Base-by-base conservation (phyloP, 2,888 invertebrate species). In the Caenorhabditis uteleia region DNA sequence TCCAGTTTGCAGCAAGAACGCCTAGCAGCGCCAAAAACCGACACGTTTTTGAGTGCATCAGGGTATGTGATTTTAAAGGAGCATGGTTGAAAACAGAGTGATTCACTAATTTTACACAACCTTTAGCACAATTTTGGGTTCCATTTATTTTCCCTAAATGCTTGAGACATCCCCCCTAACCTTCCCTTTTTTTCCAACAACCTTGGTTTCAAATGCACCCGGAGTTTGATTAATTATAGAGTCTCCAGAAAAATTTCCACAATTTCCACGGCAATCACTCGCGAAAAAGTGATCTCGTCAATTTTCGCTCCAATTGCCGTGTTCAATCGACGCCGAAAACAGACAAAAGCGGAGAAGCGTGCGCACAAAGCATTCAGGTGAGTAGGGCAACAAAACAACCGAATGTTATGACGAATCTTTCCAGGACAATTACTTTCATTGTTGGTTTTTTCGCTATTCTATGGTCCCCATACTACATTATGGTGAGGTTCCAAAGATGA, bases 391-490 rank as follows among this genome's bases (percentile, higher is more conserved):
- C 7, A 16, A 10, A 44, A 29, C 4, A 27, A 47, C 14, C 27
- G 34, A 53, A 31, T 31, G 4, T 12, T 14, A 36, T 31, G 6
- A 27, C 12, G 2, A 31, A 43, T 25, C 27, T 6, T 50, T 75
- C 75, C 59, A 74, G 83, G 42, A 83, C 83, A 3, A 83, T 83
- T 46, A 83, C 83, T 14, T 80, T 83, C 60, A 83, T 83, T 46
- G 81, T 83, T 18, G 83, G 83, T 23, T 74, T 79, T 39, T 83
- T 83, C 61, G 83, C 82, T 12, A 73, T 83, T 36, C 68, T 83
- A 33, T 83, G 83, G 83, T 82, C 82, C 18, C 83, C 83, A 4
- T 83, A 83, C 47, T 83, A 80, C 48, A 78, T 83, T 16, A 78
- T 82, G 77, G 80, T 80, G 31, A n/a, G n/a, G n/a, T n/a, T n/a